phyloP scores from a whole-genome alignment of 2,797 vertebrate genomes.

The Xenopus petersii region DNA sequence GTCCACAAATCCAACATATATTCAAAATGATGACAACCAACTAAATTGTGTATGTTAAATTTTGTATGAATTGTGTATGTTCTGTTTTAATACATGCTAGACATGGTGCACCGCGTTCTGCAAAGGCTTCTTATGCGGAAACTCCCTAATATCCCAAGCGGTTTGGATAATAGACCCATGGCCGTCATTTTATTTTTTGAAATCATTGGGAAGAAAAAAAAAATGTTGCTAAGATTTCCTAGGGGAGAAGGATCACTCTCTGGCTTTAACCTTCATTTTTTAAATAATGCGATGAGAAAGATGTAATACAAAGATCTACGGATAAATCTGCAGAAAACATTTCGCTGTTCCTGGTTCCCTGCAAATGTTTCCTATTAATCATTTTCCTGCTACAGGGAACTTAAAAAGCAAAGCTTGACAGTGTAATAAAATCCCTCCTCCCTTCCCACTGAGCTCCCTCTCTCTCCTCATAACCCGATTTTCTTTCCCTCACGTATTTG shows the following conservation, averaged over 20 bases:
- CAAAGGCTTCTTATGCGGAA: too few relatives aligned
- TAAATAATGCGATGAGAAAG: not conserved
- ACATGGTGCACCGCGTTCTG: too few relatives aligned
- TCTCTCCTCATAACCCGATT: not conserved
- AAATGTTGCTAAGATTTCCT: not conserved
- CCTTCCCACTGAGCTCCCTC: not conserved
- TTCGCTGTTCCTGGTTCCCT: not conserved
- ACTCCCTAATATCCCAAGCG: too few relatives aligned
- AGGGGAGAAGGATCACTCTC: too few relatives aligned
- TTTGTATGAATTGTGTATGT: too few relatives aligned
- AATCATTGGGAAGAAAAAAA: too few relatives aligned
- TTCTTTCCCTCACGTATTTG: not conserved
- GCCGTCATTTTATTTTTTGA: too few relatives aligned
- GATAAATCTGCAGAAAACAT: conserved; percentile 2
- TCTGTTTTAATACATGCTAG: too few relatives aligned
- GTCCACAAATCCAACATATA: too few relatives aligned
- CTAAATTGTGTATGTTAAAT: too few relatives aligned
- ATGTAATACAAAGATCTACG: not conserved
- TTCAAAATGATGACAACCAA: too few relatives aligned
- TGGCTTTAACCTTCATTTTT: not conserved
- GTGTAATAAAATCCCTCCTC: not conserved
- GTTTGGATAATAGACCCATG: too few relatives aligned
- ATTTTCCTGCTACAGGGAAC: not conserved
- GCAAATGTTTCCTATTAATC: conserved; percentile 1
- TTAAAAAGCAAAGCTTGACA: not conserved